These are phyloP conservation scores for Smithornis capensis DNA, from an alignment of 2,113 vertebrate species.

Conservation along the genomic window DNA sequence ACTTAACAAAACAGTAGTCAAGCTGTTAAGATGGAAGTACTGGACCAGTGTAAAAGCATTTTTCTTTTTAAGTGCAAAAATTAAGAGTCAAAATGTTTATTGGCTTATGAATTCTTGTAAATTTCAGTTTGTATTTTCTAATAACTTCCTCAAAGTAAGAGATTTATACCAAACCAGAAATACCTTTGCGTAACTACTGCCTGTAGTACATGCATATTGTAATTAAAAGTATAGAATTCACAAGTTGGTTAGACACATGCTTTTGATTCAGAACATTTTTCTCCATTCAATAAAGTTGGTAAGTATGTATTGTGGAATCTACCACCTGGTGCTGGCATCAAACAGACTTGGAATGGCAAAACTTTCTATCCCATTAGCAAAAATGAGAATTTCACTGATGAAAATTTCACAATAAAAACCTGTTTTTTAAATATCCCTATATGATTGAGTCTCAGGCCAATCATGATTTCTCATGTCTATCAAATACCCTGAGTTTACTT, in stretches of 20 bases:
- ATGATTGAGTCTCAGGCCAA: background rate
- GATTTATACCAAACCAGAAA: background rate
- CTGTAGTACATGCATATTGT: background rate
- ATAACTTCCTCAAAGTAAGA: background rate
- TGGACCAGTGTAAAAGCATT: background rate
- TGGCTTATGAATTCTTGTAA: background rate
- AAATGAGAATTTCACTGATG: background rate
- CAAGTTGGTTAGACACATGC: rapidly evolving
- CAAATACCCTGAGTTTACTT: background rate
- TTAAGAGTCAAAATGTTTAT: background rate
- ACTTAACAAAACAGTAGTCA: background rate
- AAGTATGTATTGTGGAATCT: background rate
- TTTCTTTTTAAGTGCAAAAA: background rate
- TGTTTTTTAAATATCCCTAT: background rate
- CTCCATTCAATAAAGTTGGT: background rate
- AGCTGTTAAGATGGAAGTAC: background rate
- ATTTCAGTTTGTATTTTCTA: background rate
- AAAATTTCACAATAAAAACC: background rate
- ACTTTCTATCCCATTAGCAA: background rate
- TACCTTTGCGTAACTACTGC: background rate
- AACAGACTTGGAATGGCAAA: background rate
- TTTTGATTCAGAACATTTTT: background rate
- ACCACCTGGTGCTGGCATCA: background rate
- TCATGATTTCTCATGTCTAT: background rate
- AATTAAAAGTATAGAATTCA: background rate